phyloP scores from a whole-genome alignment of 2,113 vertebrate species.

The Oryzias javanicus region DNA sequence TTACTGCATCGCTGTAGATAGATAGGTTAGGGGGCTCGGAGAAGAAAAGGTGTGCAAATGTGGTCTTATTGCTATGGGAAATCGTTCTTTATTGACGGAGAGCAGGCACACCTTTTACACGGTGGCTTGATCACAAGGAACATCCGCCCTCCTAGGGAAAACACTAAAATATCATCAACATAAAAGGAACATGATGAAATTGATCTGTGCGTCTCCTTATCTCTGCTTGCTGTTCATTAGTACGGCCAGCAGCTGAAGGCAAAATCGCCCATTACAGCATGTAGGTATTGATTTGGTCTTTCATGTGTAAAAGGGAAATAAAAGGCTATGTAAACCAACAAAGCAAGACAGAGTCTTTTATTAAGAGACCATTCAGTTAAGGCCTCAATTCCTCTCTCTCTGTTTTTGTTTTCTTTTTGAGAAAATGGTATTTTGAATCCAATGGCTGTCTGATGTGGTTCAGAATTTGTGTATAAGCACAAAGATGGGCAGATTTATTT shows the following conservation, averaged over 20 bases:
- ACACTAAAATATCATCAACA: slow-evolving; percentile 40
- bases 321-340: slow-evolving; percentile 52
- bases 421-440: slow-evolving; percentile 25
- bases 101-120: slow-evolving; percentile 18
- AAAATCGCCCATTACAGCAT: slow-evolving; percentile 49
- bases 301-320: slow-evolving; percentile 36
- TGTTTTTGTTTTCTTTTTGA: slow-evolving; percentile 21
- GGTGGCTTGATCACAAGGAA: slow-evolving; percentile 30
- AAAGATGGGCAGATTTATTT: too few relatives aligned
- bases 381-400: slow-evolving; percentile 26
- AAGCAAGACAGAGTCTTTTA: slow-evolving; percentile 43
- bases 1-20: slow-evolving; percentile 62
- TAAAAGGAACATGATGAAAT: slow-evolving; percentile 53
- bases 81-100: slow-evolving; percentile 36
- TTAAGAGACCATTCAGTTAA: slow-evolving; percentile 29
- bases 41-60: slow-evolving; percentile 29
- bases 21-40: slow-evolving; percentile 40
- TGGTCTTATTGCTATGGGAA: slow-evolving; percentile 29
- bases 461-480: slow-evolving; percentile 19
- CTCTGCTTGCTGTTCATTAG: slow-evolving; percentile 62
- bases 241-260: slow-evolving; percentile 37
- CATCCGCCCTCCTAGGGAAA: slow-evolving; percentile 34
- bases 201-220: slow-evolving; percentile 49
- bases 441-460: slow-evolving; percentile 19
- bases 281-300: slow-evolving; percentile 58